Evolutionary conservation across 1,140 invertebrate species (phyloP).

Genomic region (Anoplolepis gracilipes): DNA sequence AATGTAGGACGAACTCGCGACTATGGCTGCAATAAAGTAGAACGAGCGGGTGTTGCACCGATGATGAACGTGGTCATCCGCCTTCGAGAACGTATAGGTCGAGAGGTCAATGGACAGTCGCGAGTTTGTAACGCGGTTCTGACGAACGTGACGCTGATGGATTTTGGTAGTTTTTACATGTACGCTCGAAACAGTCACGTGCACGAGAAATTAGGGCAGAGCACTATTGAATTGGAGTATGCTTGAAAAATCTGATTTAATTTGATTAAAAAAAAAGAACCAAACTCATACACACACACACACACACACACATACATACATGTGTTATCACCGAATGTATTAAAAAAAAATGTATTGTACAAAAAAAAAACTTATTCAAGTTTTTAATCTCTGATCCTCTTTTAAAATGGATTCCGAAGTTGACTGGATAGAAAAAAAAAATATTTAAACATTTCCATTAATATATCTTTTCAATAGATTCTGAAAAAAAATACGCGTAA

Average conservation of each 20-base stretch:
- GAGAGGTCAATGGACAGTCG: constrained; percentile 62
- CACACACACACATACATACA: not conserved
- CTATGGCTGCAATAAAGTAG: constrained; percentile 63
- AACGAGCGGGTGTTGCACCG: constrained; percentile 42
- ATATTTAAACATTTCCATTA: not conserved
- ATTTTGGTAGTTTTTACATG: constrained; percentile 19
- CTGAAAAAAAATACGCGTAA: not conserved
- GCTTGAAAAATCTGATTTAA: constrained; percentile 13
- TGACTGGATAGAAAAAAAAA: not conserved
- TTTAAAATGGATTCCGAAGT: not conserved
- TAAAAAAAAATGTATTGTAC: too few species aligned
- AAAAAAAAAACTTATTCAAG: not conserved
- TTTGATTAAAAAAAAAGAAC: not conserved
- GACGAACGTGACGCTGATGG: constrained; percentile 20
- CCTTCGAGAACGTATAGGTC: constrained; percentile 33
- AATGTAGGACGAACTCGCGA: constrained; percentile 78
- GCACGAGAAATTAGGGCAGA: not conserved
- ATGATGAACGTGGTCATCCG: constrained; percentile 38
- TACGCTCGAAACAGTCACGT: not conserved
- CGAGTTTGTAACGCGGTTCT: constrained; percentile 30
- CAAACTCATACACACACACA: not conserved
- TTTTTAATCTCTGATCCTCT: not conserved
- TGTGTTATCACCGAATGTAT: too few species aligned
- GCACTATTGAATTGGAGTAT: not conserved
- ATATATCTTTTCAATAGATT: not conserved